Conservation (phyloP, 2,797 vertebrate species). For the Danionella dracula region DNA sequence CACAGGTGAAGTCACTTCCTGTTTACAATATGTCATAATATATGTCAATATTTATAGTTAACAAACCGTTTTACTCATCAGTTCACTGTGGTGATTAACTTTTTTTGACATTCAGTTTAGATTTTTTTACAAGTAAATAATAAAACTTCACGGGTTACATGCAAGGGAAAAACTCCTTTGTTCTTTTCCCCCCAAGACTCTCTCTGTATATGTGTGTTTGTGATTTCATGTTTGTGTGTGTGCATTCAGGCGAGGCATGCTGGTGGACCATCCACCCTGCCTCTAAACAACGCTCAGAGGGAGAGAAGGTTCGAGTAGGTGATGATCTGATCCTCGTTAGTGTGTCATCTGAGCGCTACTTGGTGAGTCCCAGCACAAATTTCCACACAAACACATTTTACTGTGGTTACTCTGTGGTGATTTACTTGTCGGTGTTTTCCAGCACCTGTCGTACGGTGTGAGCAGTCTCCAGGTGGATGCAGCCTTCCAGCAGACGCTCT, state of each 20-base stretch:
- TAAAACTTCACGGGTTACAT: no score
- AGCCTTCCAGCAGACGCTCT: conserved; percentile 93
- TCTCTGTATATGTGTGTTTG: no score
- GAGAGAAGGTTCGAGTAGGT: conserved; percentile 92
- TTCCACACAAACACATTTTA: neutral
- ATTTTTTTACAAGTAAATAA: no score
- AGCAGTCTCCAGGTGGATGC: conserved; percentile 87
- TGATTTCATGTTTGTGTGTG: no score
- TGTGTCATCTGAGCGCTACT: conserved; percentile 89
- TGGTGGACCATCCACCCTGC: conserved; percentile 98
- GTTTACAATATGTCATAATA: no score
- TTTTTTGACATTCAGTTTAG: no score
- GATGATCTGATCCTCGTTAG: conserved; percentile 96
- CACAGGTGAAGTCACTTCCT: conserved; percentile 69
- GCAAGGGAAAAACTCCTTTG: no score
- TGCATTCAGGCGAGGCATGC: conserved; percentile 82
- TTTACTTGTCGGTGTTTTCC: conserved; percentile 10
- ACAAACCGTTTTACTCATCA: no score
- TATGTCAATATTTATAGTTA: no score
- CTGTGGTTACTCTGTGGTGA: no score
- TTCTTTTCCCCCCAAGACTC: no score
- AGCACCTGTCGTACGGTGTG: conserved; percentile 91
- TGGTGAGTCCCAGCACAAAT: conserved; percentile 73
- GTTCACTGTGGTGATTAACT: no score
- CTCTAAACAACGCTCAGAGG: conserved; percentile 93